These are phyloP conservation scores for Diprion similis DNA, from an alignment of 1,140 invertebrate species.

Conservation along the genomic window DNA sequence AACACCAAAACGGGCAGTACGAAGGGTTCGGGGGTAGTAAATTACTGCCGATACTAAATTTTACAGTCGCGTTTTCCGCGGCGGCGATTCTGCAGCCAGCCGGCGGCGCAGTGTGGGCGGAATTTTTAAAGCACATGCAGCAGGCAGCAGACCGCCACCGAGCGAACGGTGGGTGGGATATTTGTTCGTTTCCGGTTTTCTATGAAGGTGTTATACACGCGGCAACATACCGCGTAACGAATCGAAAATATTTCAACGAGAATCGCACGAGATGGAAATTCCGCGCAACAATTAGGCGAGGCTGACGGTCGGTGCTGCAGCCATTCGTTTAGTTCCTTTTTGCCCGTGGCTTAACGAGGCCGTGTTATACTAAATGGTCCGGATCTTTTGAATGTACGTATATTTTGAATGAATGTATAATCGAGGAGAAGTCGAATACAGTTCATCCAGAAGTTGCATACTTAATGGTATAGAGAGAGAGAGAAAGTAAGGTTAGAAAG, in stretches of 20 bases:
- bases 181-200: not conserved
- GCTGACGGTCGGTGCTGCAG: not conserved
- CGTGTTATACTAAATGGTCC: not conserved
- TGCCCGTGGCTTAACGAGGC: not conserved
- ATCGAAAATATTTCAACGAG: not conserved
- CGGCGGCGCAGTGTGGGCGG: not conserved
- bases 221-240: not conserved
- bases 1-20: not conserved
- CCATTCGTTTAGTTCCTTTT: not conserved
- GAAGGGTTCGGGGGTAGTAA: not conserved
- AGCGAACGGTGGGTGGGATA: not conserved
- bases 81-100: not conserved
- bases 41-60: constrained; percentile 3
- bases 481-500: not conserved
- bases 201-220: not conserved
- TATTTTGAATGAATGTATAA: too few species aligned
- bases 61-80: not conserved
- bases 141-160: not conserved
- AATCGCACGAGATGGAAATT: not conserved
- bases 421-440: not conserved
- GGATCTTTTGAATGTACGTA: not conserved
- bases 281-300: not conserved
- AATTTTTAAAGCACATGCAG: not conserved
- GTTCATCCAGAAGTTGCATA: not conserved
- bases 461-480: not conserved